A percentile compares a stretch with the other conserved stretches of the same genome.
phyloP scores from a whole-genome alignment of 2,797 vertebrate species.

The Rhinoraja longicauda region DNA sequence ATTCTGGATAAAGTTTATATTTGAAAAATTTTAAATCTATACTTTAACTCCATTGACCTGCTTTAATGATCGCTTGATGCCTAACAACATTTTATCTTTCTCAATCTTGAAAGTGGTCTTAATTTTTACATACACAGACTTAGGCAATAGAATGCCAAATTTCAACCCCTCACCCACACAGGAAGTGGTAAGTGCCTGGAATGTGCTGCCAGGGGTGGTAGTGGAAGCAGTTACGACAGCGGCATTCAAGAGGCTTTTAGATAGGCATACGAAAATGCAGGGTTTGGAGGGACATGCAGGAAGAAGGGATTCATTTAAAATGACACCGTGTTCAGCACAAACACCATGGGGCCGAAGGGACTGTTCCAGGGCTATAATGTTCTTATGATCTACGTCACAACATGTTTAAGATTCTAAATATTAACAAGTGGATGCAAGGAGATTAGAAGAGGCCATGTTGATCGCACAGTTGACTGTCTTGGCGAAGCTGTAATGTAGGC shows the following conservation, averaged over 20 bases:
- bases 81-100: not conserved
- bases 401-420: no score
- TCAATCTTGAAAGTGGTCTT: not conserved
- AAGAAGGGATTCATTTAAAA: no score
- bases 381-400: no score
- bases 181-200: no score
- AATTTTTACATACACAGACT: not conserved
- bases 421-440: not conserved
- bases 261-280: no score
- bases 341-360: no score
- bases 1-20: not conserved
- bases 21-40: not conserved
- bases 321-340: no score
- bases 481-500: not conserved
- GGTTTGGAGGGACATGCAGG: no score
- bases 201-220: no score
- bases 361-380: not conserved
- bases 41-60: not conserved
- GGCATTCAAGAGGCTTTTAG: no score
- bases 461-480: not conserved
- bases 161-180: not conserved
- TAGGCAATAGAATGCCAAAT: not conserved
- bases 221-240: no score
- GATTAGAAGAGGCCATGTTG: not conserved
- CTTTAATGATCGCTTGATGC: not conserved